Evolutionary conservation across 1,140 invertebrate species (phyloP).

Genomic region (Aleiodes sp.): DNA sequence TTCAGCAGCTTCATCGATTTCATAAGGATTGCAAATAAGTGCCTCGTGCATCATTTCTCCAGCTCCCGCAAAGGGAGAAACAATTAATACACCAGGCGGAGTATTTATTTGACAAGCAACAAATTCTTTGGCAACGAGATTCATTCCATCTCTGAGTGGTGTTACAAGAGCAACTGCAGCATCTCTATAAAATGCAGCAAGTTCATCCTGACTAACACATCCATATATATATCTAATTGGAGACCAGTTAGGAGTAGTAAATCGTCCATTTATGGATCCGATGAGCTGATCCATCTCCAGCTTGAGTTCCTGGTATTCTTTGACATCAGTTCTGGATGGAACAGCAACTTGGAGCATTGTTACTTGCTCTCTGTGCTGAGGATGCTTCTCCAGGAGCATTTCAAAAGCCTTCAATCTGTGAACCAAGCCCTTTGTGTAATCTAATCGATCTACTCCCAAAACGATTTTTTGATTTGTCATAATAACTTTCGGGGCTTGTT

Average conservation of each 20-base stretch:
- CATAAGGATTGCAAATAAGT: slow-evolving; percentile 89
- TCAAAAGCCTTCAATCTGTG: slow-evolving; percentile 87
- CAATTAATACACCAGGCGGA: slow-evolving; percentile 86
- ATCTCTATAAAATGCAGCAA: slow-evolving; percentile 87
- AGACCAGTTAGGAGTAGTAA: slow-evolving; percentile 90
- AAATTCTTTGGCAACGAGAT: slow-evolving; percentile 92
- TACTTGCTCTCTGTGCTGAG: slow-evolving; percentile 84
- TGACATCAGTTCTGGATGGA: slow-evolving; percentile 88
- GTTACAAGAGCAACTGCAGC: slow-evolving; percentile 87
- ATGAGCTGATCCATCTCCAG: slow-evolving; percentile 91
- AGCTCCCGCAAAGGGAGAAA: slow-evolving; percentile 90
- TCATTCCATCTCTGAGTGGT: slow-evolving; percentile 91
- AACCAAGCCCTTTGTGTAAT: slow-evolving; percentile 92
- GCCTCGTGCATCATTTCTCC: slow-evolving; percentile 93
- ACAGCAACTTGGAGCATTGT: slow-evolving; percentile 87
- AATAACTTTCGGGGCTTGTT: slow-evolving; percentile 78
- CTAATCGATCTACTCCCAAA: slow-evolving; percentile 86
- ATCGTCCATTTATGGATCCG: slow-evolving; percentile 86
- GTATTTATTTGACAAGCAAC: slow-evolving; percentile 91
- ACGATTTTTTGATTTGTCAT: slow-evolving; percentile 81
- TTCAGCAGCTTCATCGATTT: slow-evolving; percentile 86
- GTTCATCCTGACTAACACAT: slow-evolving; percentile 84
- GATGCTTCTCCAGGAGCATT: slow-evolving; percentile 83
- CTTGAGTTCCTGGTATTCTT: slow-evolving; percentile 90
- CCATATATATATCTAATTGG: slow-evolving; percentile 92